These are phyloP conservation scores for Glaucidium brasilianum DNA, from an alignment of 2,113 vertebrate genomes.

Conservation along the genomic window DNA sequence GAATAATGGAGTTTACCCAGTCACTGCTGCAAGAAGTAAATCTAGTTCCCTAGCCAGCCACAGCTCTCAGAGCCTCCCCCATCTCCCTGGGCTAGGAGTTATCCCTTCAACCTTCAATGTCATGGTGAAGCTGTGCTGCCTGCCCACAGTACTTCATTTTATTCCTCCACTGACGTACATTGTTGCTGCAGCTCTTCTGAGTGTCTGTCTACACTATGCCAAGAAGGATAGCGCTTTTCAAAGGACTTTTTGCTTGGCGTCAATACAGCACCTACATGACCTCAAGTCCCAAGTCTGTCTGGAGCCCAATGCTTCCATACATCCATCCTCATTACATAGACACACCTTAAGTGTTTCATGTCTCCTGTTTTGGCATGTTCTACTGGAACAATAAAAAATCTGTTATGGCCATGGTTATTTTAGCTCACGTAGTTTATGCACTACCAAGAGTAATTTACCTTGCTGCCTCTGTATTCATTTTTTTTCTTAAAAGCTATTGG, in stretches of 20 bases:
- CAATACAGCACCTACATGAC: neutral
- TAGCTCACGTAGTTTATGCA: neutral
- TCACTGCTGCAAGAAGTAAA: neutral
- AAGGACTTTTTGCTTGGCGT: neutral
- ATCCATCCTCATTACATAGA: neutral
- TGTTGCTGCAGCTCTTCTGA: neutral
- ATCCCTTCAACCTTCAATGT: neutral
- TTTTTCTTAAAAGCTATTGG: neutral
- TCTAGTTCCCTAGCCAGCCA: neutral
- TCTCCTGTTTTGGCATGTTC: neutral
- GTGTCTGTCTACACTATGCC: neutral
- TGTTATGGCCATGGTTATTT: neutral
- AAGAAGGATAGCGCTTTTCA: neutral
- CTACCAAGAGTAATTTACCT: neutral
- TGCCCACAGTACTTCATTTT: neutral
- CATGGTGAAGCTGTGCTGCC: neutral
- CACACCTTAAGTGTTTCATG: rapidly evolving
- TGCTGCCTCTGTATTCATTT: neutral
- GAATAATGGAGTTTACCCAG: neutral
- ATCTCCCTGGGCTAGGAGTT: neutral
- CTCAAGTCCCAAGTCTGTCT: neutral
- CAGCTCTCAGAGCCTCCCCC: rapidly evolving
- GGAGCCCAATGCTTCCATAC: neutral
- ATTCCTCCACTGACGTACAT: neutral
- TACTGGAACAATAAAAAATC: neutral